A percentile compares a stretch with the other conserved stretches of the same genome.
phyloP scores from a whole-genome alignment of 1,140 invertebrate species.

The Oedothorax gibbosus region DNA sequence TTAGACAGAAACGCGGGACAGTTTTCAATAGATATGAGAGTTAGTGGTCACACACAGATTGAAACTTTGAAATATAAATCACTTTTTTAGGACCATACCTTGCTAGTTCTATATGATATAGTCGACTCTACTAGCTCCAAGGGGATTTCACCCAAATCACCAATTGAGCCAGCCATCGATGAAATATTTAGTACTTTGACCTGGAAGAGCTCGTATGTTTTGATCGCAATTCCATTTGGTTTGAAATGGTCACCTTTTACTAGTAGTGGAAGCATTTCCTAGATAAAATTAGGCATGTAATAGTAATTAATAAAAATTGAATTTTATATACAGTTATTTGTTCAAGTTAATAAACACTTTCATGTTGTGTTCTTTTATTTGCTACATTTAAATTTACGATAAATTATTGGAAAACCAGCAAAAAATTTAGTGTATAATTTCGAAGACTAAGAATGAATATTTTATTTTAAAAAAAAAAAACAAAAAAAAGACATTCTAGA shows the following conservation, averaged over 20 bases:
- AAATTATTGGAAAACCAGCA: not conserved
- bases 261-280: constrained; percentile 10
- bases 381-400: not conserved
- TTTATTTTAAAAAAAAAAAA: too few species aligned
- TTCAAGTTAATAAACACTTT: not conserved
- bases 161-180: not conserved
- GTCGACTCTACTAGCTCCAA: not conserved
- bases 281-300: not conserved
- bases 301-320: not conserved
- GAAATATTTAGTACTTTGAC: constrained; percentile 3
- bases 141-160: not conserved
- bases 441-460: too few species aligned
- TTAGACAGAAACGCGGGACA: too few species aligned
- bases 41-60: not conserved
- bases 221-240: too few species aligned
- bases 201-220: not conserved
- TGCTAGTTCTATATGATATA: constrained; percentile 1
- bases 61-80: not conserved
- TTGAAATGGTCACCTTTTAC: not conserved
- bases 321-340: not conserved
- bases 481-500: too few species aligned
- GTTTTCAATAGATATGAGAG: too few species aligned
- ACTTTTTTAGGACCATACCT: not conserved
- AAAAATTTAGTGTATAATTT: not conserved
- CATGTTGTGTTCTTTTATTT: not conserved